phyloP scores from a whole-genome alignment of 2,888 invertebrate species.

The Drosophila anomalipes region DNA sequence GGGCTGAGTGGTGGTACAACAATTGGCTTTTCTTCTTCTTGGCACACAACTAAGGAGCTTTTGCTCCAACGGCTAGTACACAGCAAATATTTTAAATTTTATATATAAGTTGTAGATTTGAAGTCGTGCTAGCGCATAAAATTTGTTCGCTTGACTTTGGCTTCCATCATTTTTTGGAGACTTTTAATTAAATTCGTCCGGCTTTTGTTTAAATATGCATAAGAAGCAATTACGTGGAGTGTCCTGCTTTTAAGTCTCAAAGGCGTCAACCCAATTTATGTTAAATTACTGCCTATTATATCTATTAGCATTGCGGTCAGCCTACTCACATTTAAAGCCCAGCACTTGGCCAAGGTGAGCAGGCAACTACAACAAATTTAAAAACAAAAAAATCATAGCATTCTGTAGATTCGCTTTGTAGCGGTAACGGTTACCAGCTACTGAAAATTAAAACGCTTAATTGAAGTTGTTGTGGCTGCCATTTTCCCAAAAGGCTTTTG shows the following conservation, averaged over 20 bases:
- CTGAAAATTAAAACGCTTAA: conserved; percentile 76
- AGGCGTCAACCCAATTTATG: conserved; percentile 62
- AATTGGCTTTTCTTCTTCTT: conserved; percentile 32
- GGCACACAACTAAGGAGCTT: conserved; percentile 2
- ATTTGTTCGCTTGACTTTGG: conserved; percentile 23
- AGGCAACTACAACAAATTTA: not conserved
- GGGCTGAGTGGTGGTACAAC: not conserved
- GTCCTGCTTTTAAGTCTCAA: conserved; percentile 4
- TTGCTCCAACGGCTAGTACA: not conserved
- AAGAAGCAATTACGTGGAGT: conserved; percentile 66
- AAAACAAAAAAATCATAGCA: conserved; percentile 28
- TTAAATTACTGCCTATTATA: conserved; percentile 67
- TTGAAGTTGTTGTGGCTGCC: conserved; percentile 47
- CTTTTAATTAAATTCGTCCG: conserved; percentile 43
- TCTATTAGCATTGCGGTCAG: conserved; percentile 42
- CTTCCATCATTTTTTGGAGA: conserved; percentile 1
- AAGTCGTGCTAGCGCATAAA: conserved; percentile 50
- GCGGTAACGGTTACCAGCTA: conserved; percentile 44
- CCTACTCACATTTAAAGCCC: conserved; percentile 19
- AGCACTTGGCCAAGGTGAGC: not conserved
- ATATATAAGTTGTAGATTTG: conserved; percentile 32
- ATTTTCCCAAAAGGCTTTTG: conserved; percentile 36
- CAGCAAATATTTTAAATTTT: conserved; percentile 7
- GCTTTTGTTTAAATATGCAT: conserved; percentile 69
- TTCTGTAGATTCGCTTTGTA: conserved; percentile 49